A percentile compares a stretch with the other conserved stretches of the same genome.
Evolutionary conservation across 2,797 vertebrate species (phyloP).

Genomic region (Catostomus latipinnis): DNA sequence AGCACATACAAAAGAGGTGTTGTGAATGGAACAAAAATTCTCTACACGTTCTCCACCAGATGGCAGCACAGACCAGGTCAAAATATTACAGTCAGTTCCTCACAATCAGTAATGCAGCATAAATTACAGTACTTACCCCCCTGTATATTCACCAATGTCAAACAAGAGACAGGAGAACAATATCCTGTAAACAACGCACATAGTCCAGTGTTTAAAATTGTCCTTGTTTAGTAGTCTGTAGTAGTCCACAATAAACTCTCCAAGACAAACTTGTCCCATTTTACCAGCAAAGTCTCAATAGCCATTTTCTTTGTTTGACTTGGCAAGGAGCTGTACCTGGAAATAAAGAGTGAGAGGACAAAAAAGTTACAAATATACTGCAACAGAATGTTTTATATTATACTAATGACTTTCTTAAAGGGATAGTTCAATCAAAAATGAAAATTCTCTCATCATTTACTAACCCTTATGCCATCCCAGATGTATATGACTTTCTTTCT

Average conservation of each 20-base stretch:
- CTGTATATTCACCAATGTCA: constrained; percentile 13
- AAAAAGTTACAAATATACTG: neutral
- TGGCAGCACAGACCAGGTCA: constrained; percentile 28
- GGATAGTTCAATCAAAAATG: too few species aligned
- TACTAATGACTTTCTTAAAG: neutral
- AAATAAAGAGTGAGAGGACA: constrained; percentile 49
- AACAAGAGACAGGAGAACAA: neutral
- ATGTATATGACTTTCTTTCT: too few species aligned
- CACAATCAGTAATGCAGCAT: neutral
- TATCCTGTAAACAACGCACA: neutral
- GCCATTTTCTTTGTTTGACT: constrained; percentile 71
- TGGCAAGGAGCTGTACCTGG: constrained; percentile 86
- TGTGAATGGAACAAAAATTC: neutral
- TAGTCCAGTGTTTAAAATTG: neutral
- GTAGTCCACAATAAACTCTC: constrained; percentile 61
- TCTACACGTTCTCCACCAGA: constrained; percentile 18
- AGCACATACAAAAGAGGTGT: too few species aligned
- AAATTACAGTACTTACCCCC: neutral
- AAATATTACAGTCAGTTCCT: neutral
- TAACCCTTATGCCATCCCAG: too few species aligned
- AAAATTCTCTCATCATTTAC: too few species aligned
- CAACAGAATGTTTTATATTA: neutral
- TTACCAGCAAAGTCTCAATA: constrained; percentile 77
- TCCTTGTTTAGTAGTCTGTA: neutral
- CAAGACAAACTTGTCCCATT: constrained; percentile 87